A percentile compares a stretch with the other conserved stretches of the same genome.
Conservation (phyloP, 2,797 vertebrate genomes). For the Platyrinchus mystaceus region DNA sequence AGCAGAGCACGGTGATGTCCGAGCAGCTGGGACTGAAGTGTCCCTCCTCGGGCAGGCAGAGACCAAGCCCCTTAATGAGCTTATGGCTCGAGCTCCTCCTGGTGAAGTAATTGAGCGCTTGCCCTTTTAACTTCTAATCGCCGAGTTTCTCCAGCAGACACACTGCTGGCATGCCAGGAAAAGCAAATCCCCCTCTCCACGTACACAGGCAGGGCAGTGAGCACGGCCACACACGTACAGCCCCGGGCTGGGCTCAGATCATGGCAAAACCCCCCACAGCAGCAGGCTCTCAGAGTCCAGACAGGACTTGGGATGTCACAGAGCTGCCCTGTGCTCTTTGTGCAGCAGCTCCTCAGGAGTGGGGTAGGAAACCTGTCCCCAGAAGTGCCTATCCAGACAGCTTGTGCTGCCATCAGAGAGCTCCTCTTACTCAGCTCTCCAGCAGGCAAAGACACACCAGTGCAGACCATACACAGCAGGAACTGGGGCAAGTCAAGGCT, state of each 20-base stretch:
- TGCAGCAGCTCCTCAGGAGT: background rate
- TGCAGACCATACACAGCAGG: background rate
- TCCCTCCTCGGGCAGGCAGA: background rate
- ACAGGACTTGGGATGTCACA: rapidly evolving
- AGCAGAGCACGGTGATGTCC: rapidly evolving
- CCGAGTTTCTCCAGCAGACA: background rate
- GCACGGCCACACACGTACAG: rapidly evolving
- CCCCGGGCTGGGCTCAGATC: background rate
- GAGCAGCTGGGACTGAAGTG: rapidly evolving
- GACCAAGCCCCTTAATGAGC: conserved; percentile 45
- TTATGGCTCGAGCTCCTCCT: background rate
- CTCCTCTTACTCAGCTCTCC: background rate
- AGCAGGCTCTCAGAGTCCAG: rapidly evolving
- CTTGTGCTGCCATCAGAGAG: rapidly evolving
- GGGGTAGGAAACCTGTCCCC: background rate
- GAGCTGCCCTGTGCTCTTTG: rapidly evolving
- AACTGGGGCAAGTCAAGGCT: rapidly evolving
- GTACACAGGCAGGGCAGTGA: rapidly evolving
- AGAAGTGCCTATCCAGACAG: background rate
- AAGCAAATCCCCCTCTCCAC: background rate
- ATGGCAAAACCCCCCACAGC: background rate
- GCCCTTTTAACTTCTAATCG: conserved; percentile 42
- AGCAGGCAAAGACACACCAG: background rate
- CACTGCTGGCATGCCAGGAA: background rate
- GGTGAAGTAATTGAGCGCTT: background rate